Percentiles rank a stretch among this genome's conserved stretches.
These are phyloP conservation scores for Homalodisca vitripennis DNA, from an alignment of 1,140 invertebrate genomes.

Conservation along the genomic window DNA sequence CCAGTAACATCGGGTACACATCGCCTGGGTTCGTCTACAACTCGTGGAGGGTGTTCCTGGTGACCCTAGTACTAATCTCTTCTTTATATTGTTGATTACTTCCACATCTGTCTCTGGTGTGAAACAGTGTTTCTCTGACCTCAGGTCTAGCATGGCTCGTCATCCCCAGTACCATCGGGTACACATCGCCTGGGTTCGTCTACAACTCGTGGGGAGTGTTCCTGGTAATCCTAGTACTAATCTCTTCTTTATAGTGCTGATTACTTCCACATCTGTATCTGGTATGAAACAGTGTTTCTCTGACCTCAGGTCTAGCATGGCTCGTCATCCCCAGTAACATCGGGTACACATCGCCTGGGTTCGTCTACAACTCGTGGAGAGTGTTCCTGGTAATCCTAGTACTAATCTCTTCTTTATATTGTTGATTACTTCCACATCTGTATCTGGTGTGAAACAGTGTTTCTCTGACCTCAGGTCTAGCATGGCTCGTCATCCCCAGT, in stretches of 20 bases:
- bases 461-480: constrained; percentile 72
- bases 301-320: constrained; percentile 84
- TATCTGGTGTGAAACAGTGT: no score
- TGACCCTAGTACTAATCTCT: no score
- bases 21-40: constrained; percentile 68
- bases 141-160: constrained; percentile 83
- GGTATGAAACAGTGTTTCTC: no score
- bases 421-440: no score
- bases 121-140: no score
- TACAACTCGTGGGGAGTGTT: constrained; percentile 94
- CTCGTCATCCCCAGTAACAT: constrained; percentile 69
- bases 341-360: constrained; percentile 45
- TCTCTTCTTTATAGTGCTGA: no score
- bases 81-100: no score
- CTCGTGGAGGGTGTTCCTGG: constrained; percentile 88
- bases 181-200: constrained; percentile 53
- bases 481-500: constrained; percentile 82
- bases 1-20: constrained; percentile 48
- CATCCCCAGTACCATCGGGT: constrained; percentile 60
- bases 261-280: no score
- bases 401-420: no score
- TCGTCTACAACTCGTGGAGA: constrained; percentile 88
- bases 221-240: constrained; percentile 73
- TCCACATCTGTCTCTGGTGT: no score
- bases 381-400: constrained; percentile 84